Conservation (phyloP, 2,888 invertebrate species). For the Mythimna impura region DNA sequence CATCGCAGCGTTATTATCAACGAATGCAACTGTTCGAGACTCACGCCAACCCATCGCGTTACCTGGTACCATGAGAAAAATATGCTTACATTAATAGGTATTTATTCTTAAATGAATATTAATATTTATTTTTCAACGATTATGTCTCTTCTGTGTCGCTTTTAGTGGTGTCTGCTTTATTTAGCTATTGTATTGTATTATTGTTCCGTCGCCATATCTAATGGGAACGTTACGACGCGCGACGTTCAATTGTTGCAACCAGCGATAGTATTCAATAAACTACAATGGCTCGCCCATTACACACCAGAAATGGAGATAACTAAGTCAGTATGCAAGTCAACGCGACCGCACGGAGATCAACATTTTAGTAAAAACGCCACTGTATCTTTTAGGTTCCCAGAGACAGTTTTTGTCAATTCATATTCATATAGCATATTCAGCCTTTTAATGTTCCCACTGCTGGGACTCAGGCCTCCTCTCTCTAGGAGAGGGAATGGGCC, state of each 20-base stretch:
- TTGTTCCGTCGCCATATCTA: constrained; percentile 13
- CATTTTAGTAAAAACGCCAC: too few relatives aligned
- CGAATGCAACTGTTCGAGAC: background rate
- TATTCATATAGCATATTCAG: too few relatives aligned
- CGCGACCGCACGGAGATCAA: too few relatives aligned
- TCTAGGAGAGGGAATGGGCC: too few relatives aligned
- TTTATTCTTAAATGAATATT: background rate
- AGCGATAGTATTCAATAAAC: constrained; percentile 9
- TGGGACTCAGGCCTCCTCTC: too few relatives aligned
- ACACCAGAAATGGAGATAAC: background rate
- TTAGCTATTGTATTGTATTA: constrained; percentile 6
- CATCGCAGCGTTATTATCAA: background rate
- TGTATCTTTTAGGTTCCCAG: too few relatives aligned
- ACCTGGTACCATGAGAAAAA: constrained; percentile 14
- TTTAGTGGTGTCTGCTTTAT: background rate
- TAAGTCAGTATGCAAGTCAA: background rate
- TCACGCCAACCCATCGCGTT: background rate
- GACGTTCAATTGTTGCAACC: constrained; percentile 6
- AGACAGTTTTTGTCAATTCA: too few relatives aligned
- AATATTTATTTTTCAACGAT: constrained; percentile 4
- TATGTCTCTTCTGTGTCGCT: background rate
- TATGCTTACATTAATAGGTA: background rate
- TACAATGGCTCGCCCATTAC: constrained; percentile 5
- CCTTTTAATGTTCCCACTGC: too few relatives aligned
- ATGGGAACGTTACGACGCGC: background rate